Percentiles rank a stretch among this genome's conserved stretches.
phyloP scores from a whole-genome alignment of 2,797 vertebrate species.

The Bradypus variegatus region DNA sequence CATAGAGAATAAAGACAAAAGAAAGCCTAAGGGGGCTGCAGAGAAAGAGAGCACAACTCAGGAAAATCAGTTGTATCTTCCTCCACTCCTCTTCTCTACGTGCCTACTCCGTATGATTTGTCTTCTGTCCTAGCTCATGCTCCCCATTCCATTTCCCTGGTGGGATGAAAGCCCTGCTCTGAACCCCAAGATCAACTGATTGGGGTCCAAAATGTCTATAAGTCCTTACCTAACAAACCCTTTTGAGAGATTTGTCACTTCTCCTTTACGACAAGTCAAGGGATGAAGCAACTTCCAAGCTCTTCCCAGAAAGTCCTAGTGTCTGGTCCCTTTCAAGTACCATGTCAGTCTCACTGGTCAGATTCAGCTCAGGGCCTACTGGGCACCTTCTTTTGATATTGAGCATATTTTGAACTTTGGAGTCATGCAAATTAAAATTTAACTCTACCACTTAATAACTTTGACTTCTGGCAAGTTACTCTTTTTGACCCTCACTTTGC shows the following conservation, averaged over 20 bases:
- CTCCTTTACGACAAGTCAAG: neutral
- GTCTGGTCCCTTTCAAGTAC: neutral
- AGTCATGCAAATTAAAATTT: conserved; percentile 40
- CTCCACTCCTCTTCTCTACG: neutral
- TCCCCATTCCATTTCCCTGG: neutral
- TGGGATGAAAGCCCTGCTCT: neutral
- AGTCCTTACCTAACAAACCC: neutral
- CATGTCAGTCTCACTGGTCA: neutral
- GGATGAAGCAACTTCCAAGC: neutral
- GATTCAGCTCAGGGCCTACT: neutral
- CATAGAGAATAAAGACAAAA: neutral
- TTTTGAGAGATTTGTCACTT: neutral
- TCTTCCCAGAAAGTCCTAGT: neutral
- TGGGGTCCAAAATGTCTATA: neutral
- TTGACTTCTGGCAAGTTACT: neutral
- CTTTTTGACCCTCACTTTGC: neutral
- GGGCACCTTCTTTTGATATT: neutral
- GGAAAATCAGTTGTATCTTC: neutral
- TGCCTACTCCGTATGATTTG: neutral
- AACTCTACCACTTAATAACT: neutral
- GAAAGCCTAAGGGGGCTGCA: neutral
- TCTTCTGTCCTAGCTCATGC: neutral
- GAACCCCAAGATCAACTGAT: neutral
- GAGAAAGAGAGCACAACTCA: neutral
- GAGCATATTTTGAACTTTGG: neutral